These are phyloP conservation scores for Acronicta aceris DNA, from an alignment of 2,888 invertebrate species.

Conservation along the genomic window DNA sequence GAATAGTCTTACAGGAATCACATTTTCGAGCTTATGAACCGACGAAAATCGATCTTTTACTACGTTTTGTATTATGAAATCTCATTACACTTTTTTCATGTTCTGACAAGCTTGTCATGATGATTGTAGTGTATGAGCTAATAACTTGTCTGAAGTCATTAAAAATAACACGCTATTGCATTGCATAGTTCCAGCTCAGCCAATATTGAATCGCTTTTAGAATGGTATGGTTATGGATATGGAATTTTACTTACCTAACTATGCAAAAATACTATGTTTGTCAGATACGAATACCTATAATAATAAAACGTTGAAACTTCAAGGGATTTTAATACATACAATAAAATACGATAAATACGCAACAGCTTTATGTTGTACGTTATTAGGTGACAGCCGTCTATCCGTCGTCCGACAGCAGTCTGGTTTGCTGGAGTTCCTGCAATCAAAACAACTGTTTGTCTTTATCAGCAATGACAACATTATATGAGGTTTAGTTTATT, in stretches of 20 bases:
- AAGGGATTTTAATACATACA: no score
- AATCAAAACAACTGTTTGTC: no score
- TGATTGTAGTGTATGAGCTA: conserved; percentile 47
- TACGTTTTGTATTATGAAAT: conserved; percentile 16
- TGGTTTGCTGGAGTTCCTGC: background rate
- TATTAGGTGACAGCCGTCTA: no score
- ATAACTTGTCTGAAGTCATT: conserved; percentile 52
- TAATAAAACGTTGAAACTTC: background rate
- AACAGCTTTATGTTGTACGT: background rate
- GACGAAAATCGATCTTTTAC: background rate
- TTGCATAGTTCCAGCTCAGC: conserved; percentile 16
- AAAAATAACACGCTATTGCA: conserved; percentile 49
- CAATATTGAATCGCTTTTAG: conserved; percentile 1
- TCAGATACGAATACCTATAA: background rate
- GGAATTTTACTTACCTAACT: conserved; percentile 17
- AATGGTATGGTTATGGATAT: conserved; percentile 9
- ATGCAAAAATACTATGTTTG: conserved; percentile 4
- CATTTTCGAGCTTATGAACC: conserved; percentile 20
- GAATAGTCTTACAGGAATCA: conserved; percentile 12
- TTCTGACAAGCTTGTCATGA: conserved; percentile 33
- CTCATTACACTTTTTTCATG: conserved; percentile 33
- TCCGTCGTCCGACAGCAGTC: no score
- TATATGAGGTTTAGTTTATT: no score
- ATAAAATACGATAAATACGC: no score
- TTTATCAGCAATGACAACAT: no score